Evolutionary conservation across 1,140 invertebrate genomes (phyloP).

Genomic region (Drosophila repletoides): DNA sequence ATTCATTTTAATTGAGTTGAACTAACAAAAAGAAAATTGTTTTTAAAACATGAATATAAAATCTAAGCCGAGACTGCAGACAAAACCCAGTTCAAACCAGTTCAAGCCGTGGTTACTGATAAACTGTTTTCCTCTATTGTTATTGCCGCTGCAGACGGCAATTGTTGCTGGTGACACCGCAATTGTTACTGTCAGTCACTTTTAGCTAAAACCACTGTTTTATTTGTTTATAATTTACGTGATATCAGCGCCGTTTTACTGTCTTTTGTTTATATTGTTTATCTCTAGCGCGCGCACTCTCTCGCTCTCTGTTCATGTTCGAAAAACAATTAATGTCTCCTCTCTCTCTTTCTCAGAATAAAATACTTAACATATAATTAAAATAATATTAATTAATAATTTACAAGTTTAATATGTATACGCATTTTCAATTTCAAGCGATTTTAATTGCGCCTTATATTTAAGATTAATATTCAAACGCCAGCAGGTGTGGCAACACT

Average conservation of each 20-base stretch:
- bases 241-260: constrained; percentile 53
- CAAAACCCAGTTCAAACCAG: no score
- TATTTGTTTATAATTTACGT: constrained; percentile 76
- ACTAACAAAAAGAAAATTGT: no score
- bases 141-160: constrained; percentile 36
- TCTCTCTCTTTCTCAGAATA: no score
- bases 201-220: constrained; percentile 74
- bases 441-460: constrained; percentile 16
- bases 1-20: no score
- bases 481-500: constrained; percentile 32
- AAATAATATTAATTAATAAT: no score
- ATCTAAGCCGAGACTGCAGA: no score
- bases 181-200: constrained; percentile 61
- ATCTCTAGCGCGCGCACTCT: constrained; percentile 25
- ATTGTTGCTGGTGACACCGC: constrained; percentile 33
- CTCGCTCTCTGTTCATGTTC: constrained; percentile 3
- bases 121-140: constrained; percentile 27
- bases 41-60: no score
- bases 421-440: not conserved
- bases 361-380: no score
- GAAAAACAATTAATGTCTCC: not conserved
- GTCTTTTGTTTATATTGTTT: constrained; percentile 60
- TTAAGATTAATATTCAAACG: not conserved
- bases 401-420: not conserved
- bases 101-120: constrained; percentile 29